Percentiles rank a stretch among this genome's conserved stretches.
Conservation (phyloP, 1,140 invertebrate species). For the Orchesella cincta region DNA sequence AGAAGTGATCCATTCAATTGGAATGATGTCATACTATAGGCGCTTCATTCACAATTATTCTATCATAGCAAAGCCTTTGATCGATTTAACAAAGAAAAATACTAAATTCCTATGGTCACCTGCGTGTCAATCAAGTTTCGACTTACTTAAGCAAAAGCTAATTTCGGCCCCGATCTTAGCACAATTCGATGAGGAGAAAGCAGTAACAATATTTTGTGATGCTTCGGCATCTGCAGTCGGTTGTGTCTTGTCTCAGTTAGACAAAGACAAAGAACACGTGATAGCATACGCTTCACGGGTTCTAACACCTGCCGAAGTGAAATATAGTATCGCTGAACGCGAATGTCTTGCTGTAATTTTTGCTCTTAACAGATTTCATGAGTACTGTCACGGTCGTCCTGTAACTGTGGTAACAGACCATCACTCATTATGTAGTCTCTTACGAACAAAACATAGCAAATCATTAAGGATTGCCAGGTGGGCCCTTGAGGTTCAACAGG, state of each 20-base stretch:
- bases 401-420: not conserved
- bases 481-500: not conserved
- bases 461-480: not conserved
- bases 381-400: not conserved
- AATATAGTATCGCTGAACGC: not conserved
- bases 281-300: not conserved
- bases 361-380: not conserved
- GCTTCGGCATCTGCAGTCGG: not conserved
- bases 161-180: not conserved
- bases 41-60: slow-evolving; percentile 54
- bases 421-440: not conserved
- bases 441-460: not conserved
- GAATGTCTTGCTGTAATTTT: not conserved
- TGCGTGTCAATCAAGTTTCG: not conserved
- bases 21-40: slow-evolving; percentile 50
- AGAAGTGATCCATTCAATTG: too few relatives aligned
- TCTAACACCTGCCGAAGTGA: not conserved
- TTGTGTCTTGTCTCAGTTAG: slow-evolving; percentile 20
- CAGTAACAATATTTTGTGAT: not conserved
- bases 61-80: slow-evolving; percentile 45
- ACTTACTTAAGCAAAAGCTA: not conserved
- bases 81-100: not conserved
- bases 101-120: not conserved
- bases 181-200: not conserved
- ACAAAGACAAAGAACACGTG: not conserved